These are phyloP conservation scores for Diplodus sargus DNA, from an alignment of 2,797 vertebrate genomes.

Conservation along the genomic window DNA sequence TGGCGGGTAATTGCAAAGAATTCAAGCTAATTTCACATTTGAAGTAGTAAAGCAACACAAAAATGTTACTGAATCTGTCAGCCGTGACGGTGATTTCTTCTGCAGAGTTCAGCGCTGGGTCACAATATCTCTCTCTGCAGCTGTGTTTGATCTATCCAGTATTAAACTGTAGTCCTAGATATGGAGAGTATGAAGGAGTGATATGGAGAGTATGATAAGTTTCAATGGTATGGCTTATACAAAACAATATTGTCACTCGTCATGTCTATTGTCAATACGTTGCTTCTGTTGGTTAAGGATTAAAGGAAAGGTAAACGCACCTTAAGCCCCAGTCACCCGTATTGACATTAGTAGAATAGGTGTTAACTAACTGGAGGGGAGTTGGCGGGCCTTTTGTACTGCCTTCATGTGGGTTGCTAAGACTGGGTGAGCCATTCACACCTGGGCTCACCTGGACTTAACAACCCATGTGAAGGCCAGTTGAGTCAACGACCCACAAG, in stretches of 20 bases:
- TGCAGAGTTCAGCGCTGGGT: neutral
- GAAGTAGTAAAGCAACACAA: fast-evolving
- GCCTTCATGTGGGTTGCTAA: too few relatives aligned
- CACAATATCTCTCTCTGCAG: neutral
- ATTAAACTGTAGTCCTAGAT: neutral
- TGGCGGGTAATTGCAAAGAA: neutral
- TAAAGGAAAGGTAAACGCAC: neutral
- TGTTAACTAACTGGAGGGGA: too few relatives aligned
- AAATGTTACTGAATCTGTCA: neutral
- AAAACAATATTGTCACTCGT: neutral
- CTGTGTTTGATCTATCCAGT: slow-evolving; percentile 13
- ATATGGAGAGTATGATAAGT: neutral
- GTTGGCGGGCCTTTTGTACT: too few relatives aligned
- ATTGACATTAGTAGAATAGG: neutral
- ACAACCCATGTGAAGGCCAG: too few relatives aligned
- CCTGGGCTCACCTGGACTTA: too few relatives aligned
- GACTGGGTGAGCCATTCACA: too few relatives aligned
- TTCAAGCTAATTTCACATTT: neutral
- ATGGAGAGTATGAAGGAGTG: neutral
- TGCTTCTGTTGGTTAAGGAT: neutral
- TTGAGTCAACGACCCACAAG: too few relatives aligned
- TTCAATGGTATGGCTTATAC: neutral
- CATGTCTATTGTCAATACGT: neutral
- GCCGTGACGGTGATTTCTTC: too few relatives aligned
- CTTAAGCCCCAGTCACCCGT: neutral